Percentiles rank a stretch among this genome's conserved stretches.
phyloP scores from a whole-genome alignment of 1,140 invertebrate species.

The Thrips palmi region DNA sequence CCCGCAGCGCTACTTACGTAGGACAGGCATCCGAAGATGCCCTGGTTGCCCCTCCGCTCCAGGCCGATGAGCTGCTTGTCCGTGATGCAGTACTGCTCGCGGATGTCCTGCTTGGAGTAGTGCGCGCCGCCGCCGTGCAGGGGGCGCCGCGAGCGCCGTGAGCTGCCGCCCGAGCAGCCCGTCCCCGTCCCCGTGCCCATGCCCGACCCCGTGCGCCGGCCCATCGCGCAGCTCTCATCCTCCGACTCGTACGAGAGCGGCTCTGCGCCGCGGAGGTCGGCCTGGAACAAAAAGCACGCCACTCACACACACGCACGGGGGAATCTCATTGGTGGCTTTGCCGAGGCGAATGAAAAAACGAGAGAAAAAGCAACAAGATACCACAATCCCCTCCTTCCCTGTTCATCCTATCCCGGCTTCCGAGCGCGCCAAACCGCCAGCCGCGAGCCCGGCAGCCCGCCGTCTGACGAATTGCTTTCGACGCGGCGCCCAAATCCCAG shows the following conservation, averaged over 20 bases:
- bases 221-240: constrained; percentile 44
- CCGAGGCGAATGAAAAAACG: no score
- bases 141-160: constrained; percentile 24
- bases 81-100: constrained; percentile 84
- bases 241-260: constrained; percentile 46
- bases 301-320: no score
- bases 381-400: no score
- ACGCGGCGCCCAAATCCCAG: no score
- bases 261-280: constrained; percentile 41
- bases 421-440: no score
- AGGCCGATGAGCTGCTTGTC: constrained; percentile 71
- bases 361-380: no score
- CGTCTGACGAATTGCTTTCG: no score
- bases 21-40: constrained; percentile 74
- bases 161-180: no score
- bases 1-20: constrained; percentile 29
- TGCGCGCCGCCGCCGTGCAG: constrained; percentile 48
- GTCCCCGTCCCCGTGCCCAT: constrained; percentile 29
- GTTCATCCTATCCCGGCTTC: no score
- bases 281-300: constrained; percentile 25
- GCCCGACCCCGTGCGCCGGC: constrained; percentile 32
- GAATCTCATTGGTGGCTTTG: no score
- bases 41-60: constrained; percentile 45
- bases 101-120: constrained; percentile 76
- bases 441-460: no score